Conservation (phyloP, 1,140 invertebrate species). For the Drosophila melanica region DNA sequence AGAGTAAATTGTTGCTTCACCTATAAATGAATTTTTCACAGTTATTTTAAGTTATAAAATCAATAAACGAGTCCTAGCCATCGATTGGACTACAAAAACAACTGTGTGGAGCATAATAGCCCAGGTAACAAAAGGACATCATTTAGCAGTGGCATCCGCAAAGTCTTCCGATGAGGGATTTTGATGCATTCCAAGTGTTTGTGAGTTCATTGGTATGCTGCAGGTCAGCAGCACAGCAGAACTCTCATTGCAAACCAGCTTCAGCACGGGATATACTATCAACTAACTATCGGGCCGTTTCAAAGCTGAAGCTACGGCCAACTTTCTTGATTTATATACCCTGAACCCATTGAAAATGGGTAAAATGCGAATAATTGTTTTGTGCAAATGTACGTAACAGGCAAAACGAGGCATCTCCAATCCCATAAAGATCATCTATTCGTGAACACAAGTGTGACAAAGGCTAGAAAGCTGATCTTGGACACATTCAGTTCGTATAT, state of each 20-base stretch:
- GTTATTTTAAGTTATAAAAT: conserved; percentile 47
- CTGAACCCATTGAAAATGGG: too few relatives aligned
- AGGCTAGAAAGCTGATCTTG: too few relatives aligned
- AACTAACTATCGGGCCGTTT: not conserved
- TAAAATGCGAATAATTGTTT: too few relatives aligned
- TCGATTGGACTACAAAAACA: conserved; percentile 54
- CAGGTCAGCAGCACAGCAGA: conserved; percentile 6
- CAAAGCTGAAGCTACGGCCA: not conserved
- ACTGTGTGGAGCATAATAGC: conserved; percentile 23
- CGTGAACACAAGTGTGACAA: too few relatives aligned
- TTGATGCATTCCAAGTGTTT: conserved; percentile 63
- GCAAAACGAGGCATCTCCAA: too few relatives aligned
- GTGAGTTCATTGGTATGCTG: conserved; percentile 67
- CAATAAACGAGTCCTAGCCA: conserved; percentile 42
- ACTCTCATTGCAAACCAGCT: not conserved
- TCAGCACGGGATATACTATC: not conserved
- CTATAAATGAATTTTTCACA: conserved; percentile 55
- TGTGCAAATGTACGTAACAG: too few relatives aligned
- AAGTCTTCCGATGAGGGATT: conserved; percentile 48
- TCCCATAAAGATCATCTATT: too few relatives aligned
- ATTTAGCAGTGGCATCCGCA: conserved; percentile 40
- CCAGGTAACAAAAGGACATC: conserved; percentile 42
- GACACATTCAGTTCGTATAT: too few relatives aligned
- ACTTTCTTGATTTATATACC: too few relatives aligned
- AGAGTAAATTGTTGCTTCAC: conserved; percentile 58